Evolutionary conservation across 2,797 vertebrate species (phyloP).

Genomic region (Gastrophryne carolinensis): DNA sequence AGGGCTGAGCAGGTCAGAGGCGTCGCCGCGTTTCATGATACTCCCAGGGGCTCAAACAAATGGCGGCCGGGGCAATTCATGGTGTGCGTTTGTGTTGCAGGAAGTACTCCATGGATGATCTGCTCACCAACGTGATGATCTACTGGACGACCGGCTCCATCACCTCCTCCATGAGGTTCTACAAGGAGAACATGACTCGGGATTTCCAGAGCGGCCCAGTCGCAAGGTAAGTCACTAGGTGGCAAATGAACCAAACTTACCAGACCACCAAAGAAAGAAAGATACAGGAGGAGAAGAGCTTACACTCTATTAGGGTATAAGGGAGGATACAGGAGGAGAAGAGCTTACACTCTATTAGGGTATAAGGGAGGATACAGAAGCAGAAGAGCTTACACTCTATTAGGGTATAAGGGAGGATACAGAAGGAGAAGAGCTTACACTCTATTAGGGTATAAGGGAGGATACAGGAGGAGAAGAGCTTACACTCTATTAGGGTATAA

Average conservation of each 20-base stretch:
- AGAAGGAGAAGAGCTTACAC: background rate
- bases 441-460: too few relatives aligned
- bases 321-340: slow-evolving; percentile 65
- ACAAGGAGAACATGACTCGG: slow-evolving; percentile 78
- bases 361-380: background rate
- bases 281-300: background rate
- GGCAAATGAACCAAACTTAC: background rate
- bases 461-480: too few relatives aligned
- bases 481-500: too few relatives aligned
- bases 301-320: slow-evolving; percentile 33
- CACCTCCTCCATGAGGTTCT: slow-evolving; percentile 85
- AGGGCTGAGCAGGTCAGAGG: slow-evolving; percentile 78
- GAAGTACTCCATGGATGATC: slow-evolving; percentile 82
- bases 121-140: slow-evolving; percentile 87
- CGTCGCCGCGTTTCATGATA: background rate
- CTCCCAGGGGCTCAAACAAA: background rate
- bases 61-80: background rate
- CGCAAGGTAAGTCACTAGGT: slow-evolving; percentile 61
- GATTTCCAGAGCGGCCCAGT: slow-evolving; percentile 49
- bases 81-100: slow-evolving; percentile 56
- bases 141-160: slow-evolving; percentile 86
- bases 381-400: too few relatives aligned
- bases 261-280: background rate
- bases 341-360: slow-evolving; percentile 71
- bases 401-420: too few relatives aligned